Evolutionary conservation across 2,797 vertebrate genomes (phyloP), one percentile per base, ranked within the genome.

Genomic region (Petrocephalus sullivani): DNA sequence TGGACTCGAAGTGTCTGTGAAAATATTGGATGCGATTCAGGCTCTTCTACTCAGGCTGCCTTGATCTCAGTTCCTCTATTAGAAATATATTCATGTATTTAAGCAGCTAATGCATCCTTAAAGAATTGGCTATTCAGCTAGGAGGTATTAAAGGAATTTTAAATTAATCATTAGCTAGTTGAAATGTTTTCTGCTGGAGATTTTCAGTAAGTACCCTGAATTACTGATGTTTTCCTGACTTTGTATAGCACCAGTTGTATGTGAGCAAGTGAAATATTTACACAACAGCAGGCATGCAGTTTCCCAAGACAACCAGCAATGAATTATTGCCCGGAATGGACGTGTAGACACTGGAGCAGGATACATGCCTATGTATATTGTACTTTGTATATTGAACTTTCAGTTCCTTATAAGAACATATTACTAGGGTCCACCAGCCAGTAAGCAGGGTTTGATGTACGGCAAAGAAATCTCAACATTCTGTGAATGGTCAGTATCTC

Each of bases 121-220:
- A 95, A 94, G 94, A 96, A 95, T 95, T 95, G 95, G 94, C 94
- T 96, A 96, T 96, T 96, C 95, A 94, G 95, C 95, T 96, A 95
- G 94, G 94, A 96, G 94, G 95, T 95, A 96, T 96, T 95, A 95
- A 96, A 95, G 94, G 94, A 95, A 95, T 95, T 94, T 94, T 94
- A 94, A 94, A 95, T 95, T 95, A 96, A 94, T 95, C 95, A 96
- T 96, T 96, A 96, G 95, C 93, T 94, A 95, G 94, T 94, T 88
- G 92, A 95, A 94, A 96, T 96, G 94, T 95, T 95, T 94, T 46
- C 33, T 93, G 94, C 93, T 92, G 92, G 94, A 94, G 91, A 90
- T 95, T 94, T 95, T 93, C 92, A 94, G 94, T 93, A 94, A 93
- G 92, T 93, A 94, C 92, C 88, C 90, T 95, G 95, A 95, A 95